phyloP scores from a whole-genome alignment of 2,888 invertebrate species.

The Notodonta ziczac region DNA sequence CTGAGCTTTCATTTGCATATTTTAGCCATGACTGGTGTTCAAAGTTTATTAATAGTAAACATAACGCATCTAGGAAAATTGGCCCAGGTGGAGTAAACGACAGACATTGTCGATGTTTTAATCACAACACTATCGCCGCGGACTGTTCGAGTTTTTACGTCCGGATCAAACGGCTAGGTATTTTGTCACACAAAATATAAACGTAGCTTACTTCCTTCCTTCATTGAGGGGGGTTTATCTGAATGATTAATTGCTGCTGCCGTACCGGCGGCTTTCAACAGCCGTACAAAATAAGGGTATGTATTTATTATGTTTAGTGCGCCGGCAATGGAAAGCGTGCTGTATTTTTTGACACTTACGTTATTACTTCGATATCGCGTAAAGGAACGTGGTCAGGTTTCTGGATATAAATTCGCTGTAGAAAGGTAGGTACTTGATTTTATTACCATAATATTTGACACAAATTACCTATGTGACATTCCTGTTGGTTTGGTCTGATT shows the following conservation, averaged over 20 bases:
- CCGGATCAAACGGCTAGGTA: slow-evolving; percentile 82
- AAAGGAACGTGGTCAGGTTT: no score
- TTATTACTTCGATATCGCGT: background rate
- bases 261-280: slow-evolving; percentile 62
- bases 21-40: no score
- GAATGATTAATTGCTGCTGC: slow-evolving; percentile 77
- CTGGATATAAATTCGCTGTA: no score
- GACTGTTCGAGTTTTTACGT: slow-evolving; percentile 81
- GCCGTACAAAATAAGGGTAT: slow-evolving; percentile 48
- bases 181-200: slow-evolving; percentile 85
- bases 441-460: no score
- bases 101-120: no score
- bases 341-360: slow-evolving; percentile 3
- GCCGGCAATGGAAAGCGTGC: slow-evolving; percentile 26
- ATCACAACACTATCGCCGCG: slow-evolving; percentile 51
- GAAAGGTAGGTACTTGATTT: no score
- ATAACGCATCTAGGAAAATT: no score
- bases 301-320: slow-evolving; percentile 31
- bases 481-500: no score
- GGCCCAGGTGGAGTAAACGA: no score
- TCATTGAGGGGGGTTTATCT: slow-evolving; percentile 80
- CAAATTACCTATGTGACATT: no score
- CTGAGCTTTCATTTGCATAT: no score
- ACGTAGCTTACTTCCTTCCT: slow-evolving; percentile 82
- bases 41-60: no score